A percentile compares a stretch with the other conserved stretches of the same genome.
Evolutionary conservation across 2,888 invertebrate genomes (phyloP).

Genomic region (Hirtodrosophila duncani): DNA sequence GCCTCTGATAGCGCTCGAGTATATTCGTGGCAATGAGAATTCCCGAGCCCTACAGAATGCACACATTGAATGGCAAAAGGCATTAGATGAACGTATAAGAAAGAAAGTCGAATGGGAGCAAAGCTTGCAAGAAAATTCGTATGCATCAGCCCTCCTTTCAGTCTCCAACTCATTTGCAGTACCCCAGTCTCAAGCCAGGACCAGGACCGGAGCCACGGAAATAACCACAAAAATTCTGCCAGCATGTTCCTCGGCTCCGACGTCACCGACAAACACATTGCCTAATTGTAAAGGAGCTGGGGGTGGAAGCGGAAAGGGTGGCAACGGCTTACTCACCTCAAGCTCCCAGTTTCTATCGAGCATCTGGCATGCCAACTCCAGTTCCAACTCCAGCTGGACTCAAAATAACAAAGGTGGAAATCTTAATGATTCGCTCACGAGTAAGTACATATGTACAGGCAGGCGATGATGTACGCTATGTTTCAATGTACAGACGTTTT

Average conservation of each 20-base stretch:
- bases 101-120: constrained; percentile 65
- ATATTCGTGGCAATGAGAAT: constrained; percentile 77
- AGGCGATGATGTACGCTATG: too few relatives aligned
- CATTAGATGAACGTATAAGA: constrained; percentile 61
- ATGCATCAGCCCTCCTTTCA: too few relatives aligned
- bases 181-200: not conserved
- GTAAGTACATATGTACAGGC: constrained; percentile 30
- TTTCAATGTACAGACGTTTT: too few relatives aligned
- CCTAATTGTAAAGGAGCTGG: not conserved
- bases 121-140: constrained; percentile 4
- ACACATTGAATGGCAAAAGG: constrained; percentile 67
- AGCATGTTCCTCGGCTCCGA: constrained; percentile 57
- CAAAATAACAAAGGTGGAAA: constrained; percentile 24
- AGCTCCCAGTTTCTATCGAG: constrained; percentile 83
- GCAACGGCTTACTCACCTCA: constrained; percentile 78
- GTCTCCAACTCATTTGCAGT: not conserved
- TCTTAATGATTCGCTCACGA: constrained; percentile 16
- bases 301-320: constrained; percentile 23
- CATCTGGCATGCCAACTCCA: constrained; percentile 80
- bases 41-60: constrained; percentile 56
- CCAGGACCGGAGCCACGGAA: too few relatives aligned
- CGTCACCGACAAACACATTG: constrained; percentile 58
- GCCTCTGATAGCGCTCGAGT: constrained; percentile 81
- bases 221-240: too few relatives aligned
- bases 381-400: constrained; percentile 2